These are phyloP conservation scores for Trichonephila clavata DNA, from an alignment of 1,140 invertebrate species.

Conservation along the genomic window DNA sequence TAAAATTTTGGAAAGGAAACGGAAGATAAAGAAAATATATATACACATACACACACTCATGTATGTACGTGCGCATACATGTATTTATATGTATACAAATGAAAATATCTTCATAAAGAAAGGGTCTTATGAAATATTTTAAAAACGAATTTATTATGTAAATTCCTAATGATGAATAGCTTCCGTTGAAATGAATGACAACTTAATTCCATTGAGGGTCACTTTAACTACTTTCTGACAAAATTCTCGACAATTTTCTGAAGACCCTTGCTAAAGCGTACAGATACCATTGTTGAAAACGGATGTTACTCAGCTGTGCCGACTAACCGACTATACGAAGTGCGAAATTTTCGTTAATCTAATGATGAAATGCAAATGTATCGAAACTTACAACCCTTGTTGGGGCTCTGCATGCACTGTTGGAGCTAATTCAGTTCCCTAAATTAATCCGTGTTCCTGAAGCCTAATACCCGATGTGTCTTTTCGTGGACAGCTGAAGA, in stretches of 20 bases:
- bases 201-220: background rate
- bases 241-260: background rate
- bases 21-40: no score
- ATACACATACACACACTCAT: no score
- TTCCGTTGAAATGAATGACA: background rate
- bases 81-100: background rate
- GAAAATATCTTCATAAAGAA: background rate
- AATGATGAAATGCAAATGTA: conserved; percentile 52
- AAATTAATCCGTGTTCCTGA: conserved; percentile 34
- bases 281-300: conserved; percentile 15
- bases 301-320: conserved; percentile 4
- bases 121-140: background rate
- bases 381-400: conserved; percentile 12
- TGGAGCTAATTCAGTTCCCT: conserved; percentile 41
- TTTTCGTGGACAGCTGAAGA: conserved; percentile 43
- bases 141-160: background rate
- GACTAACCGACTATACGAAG: conserved; percentile 17
- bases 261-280: background rate
- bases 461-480: conserved; percentile 45
- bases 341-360: conserved; percentile 41
- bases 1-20: no score
- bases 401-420: background rate
- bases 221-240: background rate
- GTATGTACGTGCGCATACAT: background rate
- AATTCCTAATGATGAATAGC: background rate